Percentiles rank a stretch among this genome's conserved stretches.
phyloP scores from a whole-genome alignment of 2,113 vertebrate genomes.

The Martes martes region DNA sequence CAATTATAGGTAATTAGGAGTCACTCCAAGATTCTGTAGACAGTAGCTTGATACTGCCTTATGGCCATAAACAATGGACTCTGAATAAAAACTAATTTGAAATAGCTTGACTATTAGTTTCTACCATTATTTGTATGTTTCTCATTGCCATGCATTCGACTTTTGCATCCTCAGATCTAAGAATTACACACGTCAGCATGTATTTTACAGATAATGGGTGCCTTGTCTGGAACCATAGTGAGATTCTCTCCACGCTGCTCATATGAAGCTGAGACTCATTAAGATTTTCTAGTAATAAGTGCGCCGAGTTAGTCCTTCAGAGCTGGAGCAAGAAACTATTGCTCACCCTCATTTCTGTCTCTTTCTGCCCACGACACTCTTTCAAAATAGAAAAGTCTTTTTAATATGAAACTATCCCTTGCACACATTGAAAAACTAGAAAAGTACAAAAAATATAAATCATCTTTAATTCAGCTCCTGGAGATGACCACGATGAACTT shows the following conservation, averaged over 20 bases:
- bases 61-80: not conserved
- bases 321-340: not conserved
- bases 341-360: not conserved
- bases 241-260: rapidly evolving
- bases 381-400: not conserved
- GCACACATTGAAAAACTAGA: not conserved
- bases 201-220: constrained; percentile 82
- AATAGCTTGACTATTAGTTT: not conserved
- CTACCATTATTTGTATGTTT: constrained; percentile 65
- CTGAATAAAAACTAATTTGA: not conserved
- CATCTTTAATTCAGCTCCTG: not conserved
- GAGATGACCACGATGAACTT: not conserved
- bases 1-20: constrained; percentile 40
- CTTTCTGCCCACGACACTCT: not conserved
- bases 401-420: not conserved
- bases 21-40: constrained; percentile 26
- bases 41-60: constrained; percentile 10
- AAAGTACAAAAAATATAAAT: not conserved
- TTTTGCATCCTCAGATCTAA: constrained; percentile 86
- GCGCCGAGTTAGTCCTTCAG: not conserved
- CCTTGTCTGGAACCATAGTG: not conserved
- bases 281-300: not conserved
- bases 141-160: constrained; percentile 79
- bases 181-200: constrained; percentile 86
- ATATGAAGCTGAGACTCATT: not conserved